These are phyloP conservation scores for Habroteleia sp. DNA, from an alignment of 2,888 invertebrate species.

Conservation along the genomic window DNA sequence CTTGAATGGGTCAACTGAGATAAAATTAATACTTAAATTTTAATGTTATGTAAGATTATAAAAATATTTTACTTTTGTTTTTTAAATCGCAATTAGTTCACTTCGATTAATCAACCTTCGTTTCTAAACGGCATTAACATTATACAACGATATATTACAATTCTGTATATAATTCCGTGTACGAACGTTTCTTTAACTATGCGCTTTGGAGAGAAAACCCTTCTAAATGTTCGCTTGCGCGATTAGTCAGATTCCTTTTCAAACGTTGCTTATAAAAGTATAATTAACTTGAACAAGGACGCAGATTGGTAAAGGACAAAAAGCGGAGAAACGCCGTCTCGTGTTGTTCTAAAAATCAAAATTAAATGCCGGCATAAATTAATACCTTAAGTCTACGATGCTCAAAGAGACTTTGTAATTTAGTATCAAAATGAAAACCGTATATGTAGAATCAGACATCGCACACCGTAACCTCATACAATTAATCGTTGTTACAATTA, in stretches of 20 bases:
- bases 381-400: slow-evolving; percentile 25
- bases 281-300: slow-evolving; percentile 7
- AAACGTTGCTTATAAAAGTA: slow-evolving; percentile 7
- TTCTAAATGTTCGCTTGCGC: background rate
- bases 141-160: no score
- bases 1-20: slow-evolving; percentile 6
- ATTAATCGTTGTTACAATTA: slow-evolving; percentile 63
- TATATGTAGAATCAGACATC: slow-evolving; percentile 6
- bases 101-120: slow-evolving; percentile 9
- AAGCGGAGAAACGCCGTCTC: slow-evolving; percentile 9
- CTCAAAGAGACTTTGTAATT: slow-evolving; percentile 16
- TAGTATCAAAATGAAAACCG: slow-evolving; percentile 24
- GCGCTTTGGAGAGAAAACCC: no score
- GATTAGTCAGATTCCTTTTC: slow-evolving; percentile 12
- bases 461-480: slow-evolving; percentile 73
- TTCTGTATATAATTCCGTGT: no score
- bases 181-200: no score
- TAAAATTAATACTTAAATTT: slow-evolving; percentile 26
- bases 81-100: slow-evolving; percentile 21
- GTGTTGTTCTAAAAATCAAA: slow-evolving; percentile 13
- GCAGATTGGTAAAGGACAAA: background rate
- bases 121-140: background rate
- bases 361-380: slow-evolving; percentile 39
- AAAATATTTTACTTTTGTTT: slow-evolving; percentile 11
- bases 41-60: slow-evolving; percentile 9